phyloP scores from a whole-genome alignment of 2,797 vertebrate species.

The Xiphorhynchus erythropygius region DNA sequence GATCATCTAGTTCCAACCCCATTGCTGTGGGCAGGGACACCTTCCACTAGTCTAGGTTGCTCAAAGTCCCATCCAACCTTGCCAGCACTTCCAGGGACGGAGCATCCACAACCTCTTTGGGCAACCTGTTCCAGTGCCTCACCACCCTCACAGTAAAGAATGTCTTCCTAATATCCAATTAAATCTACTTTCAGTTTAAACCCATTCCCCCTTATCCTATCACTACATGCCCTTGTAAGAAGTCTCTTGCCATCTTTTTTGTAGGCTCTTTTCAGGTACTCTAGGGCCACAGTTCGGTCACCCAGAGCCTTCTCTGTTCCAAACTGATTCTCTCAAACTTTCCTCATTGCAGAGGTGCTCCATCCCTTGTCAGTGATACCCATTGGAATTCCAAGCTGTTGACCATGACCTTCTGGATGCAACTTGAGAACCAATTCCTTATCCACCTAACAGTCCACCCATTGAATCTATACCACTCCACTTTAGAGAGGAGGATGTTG shows the following conservation, averaged over 20 bases:
- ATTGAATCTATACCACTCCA: neutral
- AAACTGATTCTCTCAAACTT: neutral
- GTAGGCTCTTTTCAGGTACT: neutral
- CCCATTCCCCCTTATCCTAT: accelerated
- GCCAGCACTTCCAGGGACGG: neutral
- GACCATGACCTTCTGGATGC: neutral
- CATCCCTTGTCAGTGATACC: neutral
- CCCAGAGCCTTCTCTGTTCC: neutral
- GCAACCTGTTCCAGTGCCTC: neutral
- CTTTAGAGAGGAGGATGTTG: neutral
- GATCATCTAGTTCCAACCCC: neutral
- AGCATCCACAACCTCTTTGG: neutral
- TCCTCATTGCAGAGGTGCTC: neutral
- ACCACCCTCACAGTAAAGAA: neutral
- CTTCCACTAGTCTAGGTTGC: neutral
- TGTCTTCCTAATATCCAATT: neutral
- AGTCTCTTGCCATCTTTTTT: neutral
- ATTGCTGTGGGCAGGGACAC: neutral
- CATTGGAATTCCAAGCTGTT: neutral
- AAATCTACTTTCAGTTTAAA: neutral
- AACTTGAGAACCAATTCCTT: neutral
- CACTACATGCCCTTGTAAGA: neutral
- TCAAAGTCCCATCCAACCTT: neutral
- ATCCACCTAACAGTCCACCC: neutral
- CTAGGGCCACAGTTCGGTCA: neutral